Conservation (phyloP, 2,113 vertebrate genomes). For the Peromyscus polionotus region DNA sequence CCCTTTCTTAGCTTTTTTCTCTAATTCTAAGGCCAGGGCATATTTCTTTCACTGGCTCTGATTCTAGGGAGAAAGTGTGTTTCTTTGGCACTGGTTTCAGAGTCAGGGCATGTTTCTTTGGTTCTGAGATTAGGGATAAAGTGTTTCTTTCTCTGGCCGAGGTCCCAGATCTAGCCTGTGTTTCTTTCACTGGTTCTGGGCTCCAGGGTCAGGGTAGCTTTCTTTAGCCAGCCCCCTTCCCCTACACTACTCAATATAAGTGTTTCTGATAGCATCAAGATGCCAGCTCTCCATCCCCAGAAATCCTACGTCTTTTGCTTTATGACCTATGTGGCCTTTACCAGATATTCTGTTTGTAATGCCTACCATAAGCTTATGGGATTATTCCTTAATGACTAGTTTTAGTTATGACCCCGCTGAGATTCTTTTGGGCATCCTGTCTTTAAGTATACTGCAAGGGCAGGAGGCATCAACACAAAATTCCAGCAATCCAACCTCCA, state of each 20-base stretch:
- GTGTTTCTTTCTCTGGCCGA: no score
- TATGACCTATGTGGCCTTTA: not conserved
- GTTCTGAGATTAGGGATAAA: no score
- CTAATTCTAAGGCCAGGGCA: no score
- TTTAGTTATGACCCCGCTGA: not conserved
- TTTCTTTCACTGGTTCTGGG: no score
- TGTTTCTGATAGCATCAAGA: not conserved
- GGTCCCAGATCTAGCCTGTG: no score
- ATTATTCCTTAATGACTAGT: not conserved
- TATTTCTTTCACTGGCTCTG: no score
- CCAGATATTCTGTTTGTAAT: not conserved
- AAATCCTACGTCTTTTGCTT: not conserved
- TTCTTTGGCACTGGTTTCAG: no score
- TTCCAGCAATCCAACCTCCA: not conserved
- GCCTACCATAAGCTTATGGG: not conserved
- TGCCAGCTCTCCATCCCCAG: not conserved
- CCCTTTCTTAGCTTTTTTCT: no score
- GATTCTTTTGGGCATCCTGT: not conserved
- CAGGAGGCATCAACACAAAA: not conserved
- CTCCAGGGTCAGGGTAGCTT: no score
- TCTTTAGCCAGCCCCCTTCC: no score
- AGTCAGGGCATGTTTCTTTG: no score
- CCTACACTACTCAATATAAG: not conserved
- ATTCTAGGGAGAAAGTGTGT: no score
- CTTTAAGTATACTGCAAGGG: not conserved